A percentile compares a stretch with the other conserved stretches of the same genome.
phyloP scores from a whole-genome alignment of 2,113 vertebrate species.

The Pachycephala philippinensis region DNA sequence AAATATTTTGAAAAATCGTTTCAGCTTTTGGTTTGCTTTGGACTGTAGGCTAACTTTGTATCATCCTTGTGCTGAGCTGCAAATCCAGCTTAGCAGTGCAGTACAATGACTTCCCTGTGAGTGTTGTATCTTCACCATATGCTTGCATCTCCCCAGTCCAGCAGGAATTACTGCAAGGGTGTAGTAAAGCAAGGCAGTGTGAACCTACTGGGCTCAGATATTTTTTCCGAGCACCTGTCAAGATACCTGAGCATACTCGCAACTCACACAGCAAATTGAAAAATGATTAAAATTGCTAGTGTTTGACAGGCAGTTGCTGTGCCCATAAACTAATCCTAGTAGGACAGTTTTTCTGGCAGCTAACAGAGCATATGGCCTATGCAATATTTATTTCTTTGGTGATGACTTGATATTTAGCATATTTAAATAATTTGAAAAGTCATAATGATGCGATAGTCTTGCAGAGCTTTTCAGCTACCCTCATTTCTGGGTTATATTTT shows the following conservation, averaged over 20 bases:
- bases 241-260: not conserved
- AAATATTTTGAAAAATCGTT: not conserved
- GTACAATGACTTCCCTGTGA: not conserved
- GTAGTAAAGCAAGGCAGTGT: not conserved
- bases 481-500: conserved; percentile 51
- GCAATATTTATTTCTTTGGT: conserved; percentile 72
- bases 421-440: conserved; percentile 52
- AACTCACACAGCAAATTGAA: conserved; percentile 7
- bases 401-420: conserved; percentile 32
- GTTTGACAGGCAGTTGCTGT: conserved; percentile 18
- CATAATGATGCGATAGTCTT: conserved; percentile 13
- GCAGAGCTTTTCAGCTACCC: conserved; percentile 16
- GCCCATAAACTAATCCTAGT: conserved; percentile 49
- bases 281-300: conserved; percentile 38
- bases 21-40: not conserved
- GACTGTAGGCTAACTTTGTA: not conserved
- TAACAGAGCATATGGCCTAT: conserved; percentile 62
- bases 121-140: not conserved
- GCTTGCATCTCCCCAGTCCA: not conserved
- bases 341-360: conserved; percentile 57
- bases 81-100: not conserved
- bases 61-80: not conserved
- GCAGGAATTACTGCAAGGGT: not conserved
- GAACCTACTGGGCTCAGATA: not conserved
- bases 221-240: conserved; percentile 23